A percentile compares a stretch with the other conserved stretches of the same genome.
Conservation (phyloP, 2,113 vertebrate genomes). For the Zosterops borbonicus region DNA sequence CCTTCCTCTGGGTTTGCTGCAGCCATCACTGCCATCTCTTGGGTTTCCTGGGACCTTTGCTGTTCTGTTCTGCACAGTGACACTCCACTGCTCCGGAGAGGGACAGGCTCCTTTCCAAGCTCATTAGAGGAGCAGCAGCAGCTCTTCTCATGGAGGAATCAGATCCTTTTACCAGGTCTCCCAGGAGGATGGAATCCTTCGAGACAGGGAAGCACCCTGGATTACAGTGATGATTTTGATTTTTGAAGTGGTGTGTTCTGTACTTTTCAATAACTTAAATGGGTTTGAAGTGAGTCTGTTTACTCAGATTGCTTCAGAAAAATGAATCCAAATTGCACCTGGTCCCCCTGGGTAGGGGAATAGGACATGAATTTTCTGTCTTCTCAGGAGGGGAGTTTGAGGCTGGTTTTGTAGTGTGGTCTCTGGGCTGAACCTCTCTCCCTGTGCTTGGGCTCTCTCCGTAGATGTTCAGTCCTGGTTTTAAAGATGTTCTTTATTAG, state of each 20-base stretch:
- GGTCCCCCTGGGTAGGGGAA: background rate
- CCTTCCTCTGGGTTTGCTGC: rapidly evolving
- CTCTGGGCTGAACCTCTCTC: background rate
- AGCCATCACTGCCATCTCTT: background rate
- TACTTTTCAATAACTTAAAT: background rate
- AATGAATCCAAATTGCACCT: background rate
- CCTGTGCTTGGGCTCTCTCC: rapidly evolving
- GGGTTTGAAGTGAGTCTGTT: background rate
- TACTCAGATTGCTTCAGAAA: background rate
- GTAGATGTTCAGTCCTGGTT: background rate
- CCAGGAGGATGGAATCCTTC: background rate
- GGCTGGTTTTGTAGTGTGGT: background rate
- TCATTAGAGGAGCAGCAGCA: background rate
- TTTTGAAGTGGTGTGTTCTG: background rate
- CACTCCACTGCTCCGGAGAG: rapidly evolving
- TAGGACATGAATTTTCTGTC: background rate
- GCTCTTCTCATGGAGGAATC: background rate
- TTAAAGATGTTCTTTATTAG: background rate
- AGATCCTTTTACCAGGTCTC: background rate
- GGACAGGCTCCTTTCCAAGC: background rate
- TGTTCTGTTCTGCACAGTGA: background rate
- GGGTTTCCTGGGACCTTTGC: rapidly evolving
- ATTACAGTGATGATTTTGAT: background rate
- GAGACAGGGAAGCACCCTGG: background rate
- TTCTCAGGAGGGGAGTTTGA: background rate